A percentile compares a stretch with the other conserved stretches of the same genome.
phyloP scores from a whole-genome alignment of 2,113 vertebrate species.

The rabbit (Oryctolagus cuniculus) region mOryCun1.1 NC_091436.1:10134001-10134500 shows the following conservation, averaged over 20 bases:
- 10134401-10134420: neutral
- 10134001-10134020: too few species aligned
- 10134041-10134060: too few species aligned
- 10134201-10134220: neutral
- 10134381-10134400: neutral
- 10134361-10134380: neutral
- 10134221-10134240: neutral
- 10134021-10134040: too few species aligned
- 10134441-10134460: slow-evolving; percentile 24
- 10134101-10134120: too few species aligned
- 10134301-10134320: neutral
- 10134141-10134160: too few species aligned
- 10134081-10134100: too few species aligned
- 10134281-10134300: neutral
- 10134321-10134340: neutral
- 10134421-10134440: neutral
- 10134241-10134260: neutral
- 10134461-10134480: neutral
- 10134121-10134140: neutral
- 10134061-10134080: too few species aligned
- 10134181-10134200: neutral
- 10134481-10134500: neutral
- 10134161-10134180: neutral
- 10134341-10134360: neutral
- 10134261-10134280: neutral